Base-by-base conservation (phyloP, 2,113 vertebrate species). In the Dromiciops gliroides region DNA sequence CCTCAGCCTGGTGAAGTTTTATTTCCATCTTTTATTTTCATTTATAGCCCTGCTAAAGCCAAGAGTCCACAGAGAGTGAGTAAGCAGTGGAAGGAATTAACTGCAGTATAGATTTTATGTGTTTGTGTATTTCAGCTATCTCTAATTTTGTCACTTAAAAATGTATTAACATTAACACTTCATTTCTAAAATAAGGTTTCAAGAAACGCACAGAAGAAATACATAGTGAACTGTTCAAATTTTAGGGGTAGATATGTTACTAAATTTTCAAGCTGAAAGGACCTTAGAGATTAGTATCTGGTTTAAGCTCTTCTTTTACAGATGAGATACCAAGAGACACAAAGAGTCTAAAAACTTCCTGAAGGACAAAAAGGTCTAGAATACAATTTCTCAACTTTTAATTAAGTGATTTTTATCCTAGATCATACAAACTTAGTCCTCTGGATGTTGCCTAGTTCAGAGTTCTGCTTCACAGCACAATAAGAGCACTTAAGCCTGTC, bases 101-200 rank as follows among this genome's bases (percentile, higher is more conserved):
- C 28, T 47, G 31, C 31, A 94, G 51, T 60, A 91, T 48, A 95
- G 89, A 92, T 48, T 60, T 91, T 67, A 23, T 52, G 52, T 28
- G 22, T 93, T 50, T 37, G 7, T 22, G 51, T 4, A 75, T 49
- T 90, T 11, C 0, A n/a, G 25, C 31, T 88, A 47, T 49, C 89
- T 9, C 28, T 16, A 50, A 93, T 48, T 67, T 24, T 56, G 37
- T 93, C 90, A 92, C 31, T 83, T 67, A 88, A 83, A 52, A 89
- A 50, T 44, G 1, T 44, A 83, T 44, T 37, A 60, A 67, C 31
- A 37, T 37, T 89, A 91, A 53, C 26, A 67, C 6, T 23, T 67
- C 90, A 51, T 56, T 90, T 95, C 47, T 75, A 94, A 92, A 89
- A 93, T 90, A 53, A 44, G 2, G 56, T 50, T 93, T 90, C 28